Evolutionary conservation across 2,113 vertebrate genomes (phyloP).

Genomic region (Perca flavescens): DNA sequence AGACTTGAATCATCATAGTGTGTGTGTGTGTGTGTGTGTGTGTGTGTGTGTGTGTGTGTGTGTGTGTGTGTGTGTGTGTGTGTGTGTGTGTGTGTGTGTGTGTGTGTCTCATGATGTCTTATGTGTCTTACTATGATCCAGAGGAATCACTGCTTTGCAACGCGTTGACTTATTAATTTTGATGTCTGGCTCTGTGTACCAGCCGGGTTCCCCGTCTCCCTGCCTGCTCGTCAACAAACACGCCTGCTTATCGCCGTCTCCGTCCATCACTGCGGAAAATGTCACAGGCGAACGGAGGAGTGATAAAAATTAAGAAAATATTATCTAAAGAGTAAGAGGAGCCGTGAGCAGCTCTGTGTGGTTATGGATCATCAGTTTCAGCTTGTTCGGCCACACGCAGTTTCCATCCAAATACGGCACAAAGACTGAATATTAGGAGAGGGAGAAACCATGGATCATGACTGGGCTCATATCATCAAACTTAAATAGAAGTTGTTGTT

Average conservation of each 20-base stretch:
- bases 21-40: neutral
- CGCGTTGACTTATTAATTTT: neutral
- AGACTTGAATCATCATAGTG: slow-evolving; percentile 15
- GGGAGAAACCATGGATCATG: neutral
- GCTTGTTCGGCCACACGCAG: neutral
- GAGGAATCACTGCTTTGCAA: slow-evolving; percentile 44
- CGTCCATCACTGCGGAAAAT: neutral
- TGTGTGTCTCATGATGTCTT: neutral
- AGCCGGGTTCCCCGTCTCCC: slow-evolving; percentile 2
- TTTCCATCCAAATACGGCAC: neutral
- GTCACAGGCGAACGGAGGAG: neutral
- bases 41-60: too few species aligned
- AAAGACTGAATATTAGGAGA: neutral
- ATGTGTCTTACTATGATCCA: slow-evolving; percentile 26
- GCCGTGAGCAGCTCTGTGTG: neutral
- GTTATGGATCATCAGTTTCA: neutral
- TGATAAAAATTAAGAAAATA: neutral
- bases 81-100: too few species aligned
- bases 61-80: too few species aligned
- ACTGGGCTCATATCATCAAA: neutral
- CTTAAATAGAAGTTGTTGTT: neutral
- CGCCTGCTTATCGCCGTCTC: neutral
- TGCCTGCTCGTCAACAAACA: slow-evolving; percentile 30
- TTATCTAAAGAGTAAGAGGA: neutral
- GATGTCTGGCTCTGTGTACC: slow-evolving; percentile 4